Evolutionary conservation across 2,113 vertebrate species (phyloP), one percentile per base, ranked within the genome.

Genomic region (Phainopepla nitens): DNA sequence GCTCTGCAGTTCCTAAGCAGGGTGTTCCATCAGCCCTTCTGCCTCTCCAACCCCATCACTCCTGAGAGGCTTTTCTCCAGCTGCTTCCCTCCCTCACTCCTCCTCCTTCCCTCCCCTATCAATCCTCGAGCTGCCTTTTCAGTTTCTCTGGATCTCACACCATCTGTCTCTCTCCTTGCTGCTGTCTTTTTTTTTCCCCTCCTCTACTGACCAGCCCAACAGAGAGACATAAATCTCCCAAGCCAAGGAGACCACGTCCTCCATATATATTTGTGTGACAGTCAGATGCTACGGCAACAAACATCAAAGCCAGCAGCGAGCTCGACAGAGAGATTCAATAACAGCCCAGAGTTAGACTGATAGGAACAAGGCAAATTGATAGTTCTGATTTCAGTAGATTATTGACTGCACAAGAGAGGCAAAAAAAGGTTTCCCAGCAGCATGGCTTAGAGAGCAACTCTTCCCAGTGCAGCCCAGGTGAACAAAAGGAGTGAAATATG

Each of bases 351-450:
- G 82, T 71, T 75, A 81, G 72, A 78, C 69, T 68, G 92, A 93
- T 90, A 83, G 90, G 56, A 94, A 86, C 85, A 75, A 93, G 93
- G 85, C 73, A 95, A 96, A 96, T 45, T 65, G 86, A 96, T 72
- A 95, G 93, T 56, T 93, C 91, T 92, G 79, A 93, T 94, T 95
- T 94, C 31, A 79, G 82, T 15, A 92, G 86, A 93, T 97, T 96
- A 96, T 94, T 94, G 93, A 94, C 88, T 83, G 93, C 86, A 78
- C 88, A 88, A 47, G 2, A 88, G 88, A 81, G 57, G 85, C 29
- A 39, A 56, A 76, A 76, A 90, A 91, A 60, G 47, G 18, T 73
- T 95, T 95, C 65, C 64, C 76, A 94, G 71, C 82, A 93, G 82
- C 71, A 7, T 0, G 6, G 68, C 50, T 91, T 54, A 51, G 76